Evolutionary conservation across 2,113 vertebrate species (phyloP).

Genomic region (Phylloscopus trochilus): DNA sequence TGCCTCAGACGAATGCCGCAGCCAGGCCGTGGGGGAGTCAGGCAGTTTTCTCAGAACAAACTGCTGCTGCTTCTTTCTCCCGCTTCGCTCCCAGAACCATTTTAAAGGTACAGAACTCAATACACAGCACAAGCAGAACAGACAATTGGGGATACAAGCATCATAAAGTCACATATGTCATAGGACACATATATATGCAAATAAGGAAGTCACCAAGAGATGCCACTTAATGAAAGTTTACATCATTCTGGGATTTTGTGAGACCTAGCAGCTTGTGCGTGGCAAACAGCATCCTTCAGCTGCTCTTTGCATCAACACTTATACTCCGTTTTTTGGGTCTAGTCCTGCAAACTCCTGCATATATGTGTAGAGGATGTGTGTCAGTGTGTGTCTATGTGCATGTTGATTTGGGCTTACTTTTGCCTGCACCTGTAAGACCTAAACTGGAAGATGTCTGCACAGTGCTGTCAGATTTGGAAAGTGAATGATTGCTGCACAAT

Average conservation of each 20-base stretch:
- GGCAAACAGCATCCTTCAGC: not conserved
- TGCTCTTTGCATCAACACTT: not conserved
- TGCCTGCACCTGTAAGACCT: accelerated
- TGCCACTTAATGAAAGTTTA: not conserved
- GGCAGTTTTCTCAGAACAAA: too few species aligned
- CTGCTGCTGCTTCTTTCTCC: too few species aligned
- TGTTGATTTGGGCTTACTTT: not conserved
- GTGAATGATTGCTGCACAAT: not conserved
- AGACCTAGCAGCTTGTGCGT: not conserved
- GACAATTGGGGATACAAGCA: too few species aligned
- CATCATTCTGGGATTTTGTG: not conserved
- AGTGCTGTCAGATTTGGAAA: not conserved
- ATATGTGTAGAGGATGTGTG: accelerated
- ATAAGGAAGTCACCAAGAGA: not conserved
- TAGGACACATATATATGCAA: not conserved
- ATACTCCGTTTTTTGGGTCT: not conserved
- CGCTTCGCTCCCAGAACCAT: too few species aligned
- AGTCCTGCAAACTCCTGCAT: not conserved
- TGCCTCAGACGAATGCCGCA: too few species aligned
- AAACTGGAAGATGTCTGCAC: not conserved
- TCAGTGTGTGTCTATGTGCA: too few species aligned
- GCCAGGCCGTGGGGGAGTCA: too few species aligned
- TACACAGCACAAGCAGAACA: too few species aligned
- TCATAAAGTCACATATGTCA: too few species aligned
- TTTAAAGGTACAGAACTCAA: too few species aligned